Evolutionary conservation across 2,888 invertebrate species (phyloP).

Genomic region (Nomada hirtipes): DNA sequence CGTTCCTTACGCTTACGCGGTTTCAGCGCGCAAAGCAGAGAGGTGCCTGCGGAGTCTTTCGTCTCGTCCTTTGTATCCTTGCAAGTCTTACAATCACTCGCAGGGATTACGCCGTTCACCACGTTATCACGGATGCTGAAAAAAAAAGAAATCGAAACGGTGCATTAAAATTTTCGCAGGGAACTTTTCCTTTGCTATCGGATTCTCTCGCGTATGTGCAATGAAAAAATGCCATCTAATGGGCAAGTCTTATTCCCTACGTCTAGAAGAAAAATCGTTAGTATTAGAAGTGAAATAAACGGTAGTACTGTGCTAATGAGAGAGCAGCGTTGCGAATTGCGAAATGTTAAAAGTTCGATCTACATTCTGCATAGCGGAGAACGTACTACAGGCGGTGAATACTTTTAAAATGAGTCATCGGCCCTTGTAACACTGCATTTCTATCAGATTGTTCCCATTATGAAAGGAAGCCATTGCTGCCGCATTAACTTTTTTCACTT

Average conservation of each 20-base stretch:
- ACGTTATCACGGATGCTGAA: slow-evolving; percentile 79
- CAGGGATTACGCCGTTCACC: slow-evolving; percentile 76
- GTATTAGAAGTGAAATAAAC: no score
- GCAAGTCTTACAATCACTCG: slow-evolving; percentile 79
- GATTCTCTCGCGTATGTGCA: no score
- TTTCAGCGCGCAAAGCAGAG: slow-evolving; percentile 86
- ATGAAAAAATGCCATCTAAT: no score
- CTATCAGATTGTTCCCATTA: slow-evolving; percentile 22
- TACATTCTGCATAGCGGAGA: slow-evolving; percentile 2
- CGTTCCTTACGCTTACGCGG: slow-evolving; percentile 88
- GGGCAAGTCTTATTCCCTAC: background rate
- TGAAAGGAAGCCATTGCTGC: slow-evolving; percentile 18
- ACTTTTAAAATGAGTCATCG: slow-evolving; percentile 69
- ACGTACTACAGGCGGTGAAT: slow-evolving; percentile 47
- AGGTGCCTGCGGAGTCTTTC: slow-evolving; percentile 85
- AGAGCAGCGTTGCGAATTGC: no score
- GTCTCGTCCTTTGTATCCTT: slow-evolving; percentile 82
- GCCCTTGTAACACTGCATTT: slow-evolving; percentile 34
- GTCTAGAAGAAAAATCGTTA: background rate
- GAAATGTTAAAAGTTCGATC: background rate
- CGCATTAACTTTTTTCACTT: background rate
- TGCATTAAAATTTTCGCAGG: background rate
- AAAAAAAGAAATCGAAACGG: slow-evolving; percentile 31
- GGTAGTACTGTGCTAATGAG: no score
- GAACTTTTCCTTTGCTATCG: background rate